phyloP scores from a whole-genome alignment of 1,140 invertebrate species.

The Wasmannia auropunctata region DNA sequence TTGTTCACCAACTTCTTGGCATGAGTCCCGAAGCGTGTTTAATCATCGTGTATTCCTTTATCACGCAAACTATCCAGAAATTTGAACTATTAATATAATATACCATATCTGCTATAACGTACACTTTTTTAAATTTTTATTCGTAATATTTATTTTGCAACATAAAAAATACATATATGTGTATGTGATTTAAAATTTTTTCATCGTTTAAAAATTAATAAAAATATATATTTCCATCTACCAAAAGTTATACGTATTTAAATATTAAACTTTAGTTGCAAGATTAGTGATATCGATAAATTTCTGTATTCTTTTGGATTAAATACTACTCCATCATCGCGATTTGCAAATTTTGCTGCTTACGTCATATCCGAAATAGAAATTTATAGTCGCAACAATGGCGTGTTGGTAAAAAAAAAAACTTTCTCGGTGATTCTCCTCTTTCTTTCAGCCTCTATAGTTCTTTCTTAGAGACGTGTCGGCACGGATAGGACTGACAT shows the following conservation, averaged over 20 bases:
- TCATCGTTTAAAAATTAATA: background rate
- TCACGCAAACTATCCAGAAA: background rate
- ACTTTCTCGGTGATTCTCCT: conserved; percentile 5
- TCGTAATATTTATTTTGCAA: background rate
- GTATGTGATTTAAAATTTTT: background rate
- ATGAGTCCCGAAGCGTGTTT: background rate
- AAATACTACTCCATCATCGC: background rate
- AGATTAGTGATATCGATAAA: background rate
- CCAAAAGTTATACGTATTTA: background rate
- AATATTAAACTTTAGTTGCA: background rate
- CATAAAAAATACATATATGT: background rate
- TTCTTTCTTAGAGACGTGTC: conserved; percentile 36
- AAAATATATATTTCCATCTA: background rate
- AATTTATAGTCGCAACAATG: conserved; percentile 30
- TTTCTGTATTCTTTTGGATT: background rate
- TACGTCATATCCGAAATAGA: background rate
- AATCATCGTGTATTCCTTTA: background rate
- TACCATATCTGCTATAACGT: background rate
- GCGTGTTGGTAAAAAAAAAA: conserved; percentile 29
- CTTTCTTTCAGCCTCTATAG: background rate
- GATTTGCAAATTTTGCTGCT: conserved; percentile 6
- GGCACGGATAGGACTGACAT: conserved; percentile 33
- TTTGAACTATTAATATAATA: background rate
- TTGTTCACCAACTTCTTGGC: background rate
- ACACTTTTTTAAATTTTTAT: background rate